Evolutionary conservation across 2,888 invertebrate genomes (phyloP), one percentile per base, ranked within the genome.

Genomic region (Apamea sordens): DNA sequence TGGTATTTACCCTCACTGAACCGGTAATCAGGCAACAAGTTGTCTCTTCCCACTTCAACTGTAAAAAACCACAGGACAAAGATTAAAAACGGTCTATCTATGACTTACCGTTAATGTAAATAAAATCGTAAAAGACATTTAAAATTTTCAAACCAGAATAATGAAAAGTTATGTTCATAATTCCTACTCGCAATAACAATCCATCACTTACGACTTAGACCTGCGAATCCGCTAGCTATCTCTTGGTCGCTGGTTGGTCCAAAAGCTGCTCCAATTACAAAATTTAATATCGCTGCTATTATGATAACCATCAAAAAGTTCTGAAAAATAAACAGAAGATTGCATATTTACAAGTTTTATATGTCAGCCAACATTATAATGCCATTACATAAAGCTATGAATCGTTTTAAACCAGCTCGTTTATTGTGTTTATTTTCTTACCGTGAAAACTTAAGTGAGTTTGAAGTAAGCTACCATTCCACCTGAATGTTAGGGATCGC

Each of bases 281-380:
- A 99, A 94, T 99, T 98, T 21, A 98, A 94, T 88, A 99, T 98
- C 0, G 99, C 99, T 32, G 98, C 96, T 0, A 98, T 95, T 85
- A 99, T 98, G 50, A 98, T 97, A 0, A 98, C 98, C 72, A 99
- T 97, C 4, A 99, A 97, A 80, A 98, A 97, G 90, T 99, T 98
- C 97, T 98, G 98, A 61, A 93, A 79, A 36, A 73, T 18, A 71
- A 61, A 32, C 32, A 93, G 59, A 13, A 44, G 0, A 21, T n/a
- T 56, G 18, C 28, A 67, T 59, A 65, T 69, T 1, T 68, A 59
- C 32, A 18, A 75, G 18, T 44, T 72, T 72, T 15, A 61, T 36
- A 63, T 11, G 15, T 47, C n/a, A 64, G 32, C 15, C 47, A 50
- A 47, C n/a, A 50, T 50, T 28, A 61, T 28, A 44, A 61, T 61